Percentiles rank a stretch among this genome's conserved stretches.
Conservation (phyloP, 2,888 invertebrate genomes). For the Mythimna vitellina region DNA sequence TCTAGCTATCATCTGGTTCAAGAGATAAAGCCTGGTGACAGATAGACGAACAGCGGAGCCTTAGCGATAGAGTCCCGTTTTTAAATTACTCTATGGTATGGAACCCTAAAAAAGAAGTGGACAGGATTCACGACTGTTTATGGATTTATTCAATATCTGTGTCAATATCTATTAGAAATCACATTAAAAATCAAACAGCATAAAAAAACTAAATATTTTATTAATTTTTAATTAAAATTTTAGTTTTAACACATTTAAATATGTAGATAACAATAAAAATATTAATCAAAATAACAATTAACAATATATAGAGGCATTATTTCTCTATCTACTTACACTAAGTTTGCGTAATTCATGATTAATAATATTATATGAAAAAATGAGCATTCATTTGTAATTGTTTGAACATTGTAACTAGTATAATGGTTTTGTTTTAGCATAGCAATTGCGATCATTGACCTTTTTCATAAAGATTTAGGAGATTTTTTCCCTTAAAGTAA, state of each 20-base stretch:
- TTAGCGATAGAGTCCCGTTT: too few species aligned
- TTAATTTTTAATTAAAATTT: neutral
- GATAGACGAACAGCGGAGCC: too few species aligned
- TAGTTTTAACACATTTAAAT: neutral
- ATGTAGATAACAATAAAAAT: neutral
- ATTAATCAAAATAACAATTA: conserved; percentile 1
- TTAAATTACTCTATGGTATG: too few species aligned
- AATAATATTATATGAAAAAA: neutral
- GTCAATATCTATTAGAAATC: neutral
- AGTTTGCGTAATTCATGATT: neutral
- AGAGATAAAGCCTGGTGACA: too few species aligned
- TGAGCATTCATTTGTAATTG: conserved; percentile 3
- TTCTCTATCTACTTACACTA: neutral
- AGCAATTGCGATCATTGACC: neutral
- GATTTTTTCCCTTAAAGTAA: neutral
- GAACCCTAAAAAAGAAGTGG: too few species aligned
- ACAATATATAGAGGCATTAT: neutral
- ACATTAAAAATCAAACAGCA: neutral
- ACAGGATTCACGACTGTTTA: too few species aligned
- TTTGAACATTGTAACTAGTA: neutral
- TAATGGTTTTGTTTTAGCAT: neutral
- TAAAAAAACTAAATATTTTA: neutral
- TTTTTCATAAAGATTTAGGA: neutral
- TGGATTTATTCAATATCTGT: too few species aligned
- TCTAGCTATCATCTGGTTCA: too few species aligned